A percentile compares a stretch with the other conserved stretches of the same genome.
phyloP scores from a whole-genome alignment of 1,140 invertebrate species.

The Onthophagus taurus region DNA sequence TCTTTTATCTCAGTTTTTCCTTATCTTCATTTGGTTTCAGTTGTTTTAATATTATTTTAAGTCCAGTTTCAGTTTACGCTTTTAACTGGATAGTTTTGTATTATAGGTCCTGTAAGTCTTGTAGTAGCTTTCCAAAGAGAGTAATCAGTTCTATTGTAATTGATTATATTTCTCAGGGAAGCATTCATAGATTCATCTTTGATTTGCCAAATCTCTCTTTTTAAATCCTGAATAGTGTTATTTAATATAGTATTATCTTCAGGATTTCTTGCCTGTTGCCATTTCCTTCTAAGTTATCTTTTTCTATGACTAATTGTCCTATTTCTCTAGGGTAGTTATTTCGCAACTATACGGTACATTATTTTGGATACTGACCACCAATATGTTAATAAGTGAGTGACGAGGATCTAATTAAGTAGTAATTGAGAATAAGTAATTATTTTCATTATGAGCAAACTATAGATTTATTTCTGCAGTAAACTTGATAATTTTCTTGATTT shows the following conservation, averaged over 20 bases:
- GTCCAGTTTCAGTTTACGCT: background rate
- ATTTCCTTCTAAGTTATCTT: too few species aligned
- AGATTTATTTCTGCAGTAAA: too few species aligned
- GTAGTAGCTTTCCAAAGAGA: background rate
- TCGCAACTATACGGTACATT: too few species aligned
- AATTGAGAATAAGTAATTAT: too few species aligned
- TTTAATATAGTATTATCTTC: background rate
- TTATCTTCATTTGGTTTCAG: too few species aligned
- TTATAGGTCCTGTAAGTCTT: background rate
- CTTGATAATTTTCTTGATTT: too few species aligned
- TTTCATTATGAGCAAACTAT: too few species aligned
- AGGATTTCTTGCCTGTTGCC: background rate
- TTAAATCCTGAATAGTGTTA: background rate
- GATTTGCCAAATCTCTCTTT: background rate
- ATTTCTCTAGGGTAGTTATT: too few species aligned
- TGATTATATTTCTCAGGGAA: background rate
- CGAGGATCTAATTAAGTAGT: too few species aligned
- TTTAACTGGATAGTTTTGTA: background rate
- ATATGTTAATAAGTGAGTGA: too few species aligned
- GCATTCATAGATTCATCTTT: background rate
- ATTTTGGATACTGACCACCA: too few species aligned
- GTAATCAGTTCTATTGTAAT: background rate
- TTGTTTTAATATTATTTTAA: background rate
- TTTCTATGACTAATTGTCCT: too few species aligned
- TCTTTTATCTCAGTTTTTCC: background rate